These are phyloP conservation scores for Clitarchus hookeri DNA, from an alignment of 2,888 invertebrate genomes.

Conservation along the genomic window DNA sequence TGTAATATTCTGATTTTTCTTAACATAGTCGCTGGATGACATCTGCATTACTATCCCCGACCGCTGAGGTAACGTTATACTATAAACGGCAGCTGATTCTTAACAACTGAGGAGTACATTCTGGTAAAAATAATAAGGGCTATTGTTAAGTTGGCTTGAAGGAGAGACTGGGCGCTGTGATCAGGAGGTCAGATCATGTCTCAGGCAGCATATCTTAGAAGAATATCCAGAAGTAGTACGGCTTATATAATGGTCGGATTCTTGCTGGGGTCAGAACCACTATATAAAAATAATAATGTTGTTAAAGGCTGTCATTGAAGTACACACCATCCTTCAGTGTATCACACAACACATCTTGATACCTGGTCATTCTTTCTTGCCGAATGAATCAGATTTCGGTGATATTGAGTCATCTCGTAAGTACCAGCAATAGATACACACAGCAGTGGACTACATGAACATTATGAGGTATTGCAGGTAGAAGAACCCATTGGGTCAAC, in stretches of 20 bases:
- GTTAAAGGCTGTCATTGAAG: neutral
- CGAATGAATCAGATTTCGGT: constrained; percentile 19
- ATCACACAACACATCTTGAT: neutral
- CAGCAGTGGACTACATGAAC: constrained; percentile 21
- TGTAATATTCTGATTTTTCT: too few relatives aligned
- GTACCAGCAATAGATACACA: constrained; percentile 11
- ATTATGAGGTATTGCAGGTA: neutral
- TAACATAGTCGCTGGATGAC: too few relatives aligned
- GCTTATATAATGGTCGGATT: neutral
- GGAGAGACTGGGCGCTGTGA: constrained; percentile 46
- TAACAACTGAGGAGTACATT: constrained; percentile 41
- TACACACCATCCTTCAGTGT: neutral
- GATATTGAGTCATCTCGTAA: neutral
- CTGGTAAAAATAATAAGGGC: constrained; percentile 38
- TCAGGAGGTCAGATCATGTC: constrained; percentile 47
- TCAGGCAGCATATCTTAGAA: constrained; percentile 42
- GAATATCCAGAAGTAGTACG: neutral
- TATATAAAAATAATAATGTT: constrained; percentile 9
- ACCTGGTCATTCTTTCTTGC: constrained; percentile 19
- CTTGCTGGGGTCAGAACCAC: neutral
- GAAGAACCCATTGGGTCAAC: neutral
- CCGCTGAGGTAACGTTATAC: too few relatives aligned
- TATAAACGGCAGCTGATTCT: neutral
- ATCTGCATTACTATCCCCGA: too few relatives aligned
- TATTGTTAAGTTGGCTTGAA: constrained; percentile 48